Base-by-base conservation (phyloP, 2,888 invertebrate genomes). In the Nemurella pictetii region DNA sequence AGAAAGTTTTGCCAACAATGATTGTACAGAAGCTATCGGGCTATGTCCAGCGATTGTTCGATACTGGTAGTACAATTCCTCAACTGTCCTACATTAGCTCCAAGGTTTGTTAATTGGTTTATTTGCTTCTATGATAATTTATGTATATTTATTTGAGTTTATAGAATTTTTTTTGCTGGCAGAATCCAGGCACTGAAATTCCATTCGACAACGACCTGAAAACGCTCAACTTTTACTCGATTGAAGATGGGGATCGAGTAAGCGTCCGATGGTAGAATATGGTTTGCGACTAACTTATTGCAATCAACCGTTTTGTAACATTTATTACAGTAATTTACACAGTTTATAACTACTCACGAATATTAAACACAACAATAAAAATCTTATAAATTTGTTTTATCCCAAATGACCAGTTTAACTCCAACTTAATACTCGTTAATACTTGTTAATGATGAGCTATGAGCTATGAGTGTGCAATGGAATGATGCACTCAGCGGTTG, bases 161-260 rank as follows among this genome's bases (percentile, higher is more conserved):
- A 75, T 7, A 15, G 2, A 25, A 9, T 26, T 27, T 4, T 3
- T 26, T 74, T 27, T 73, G 84, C 81, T 89, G 90, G 82, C 88
- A 92, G 92, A 90, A 92, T 87, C 90, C 91, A n/a, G 93, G 94
- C 26, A 93, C 95, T 12, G 94, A 95, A 89, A 95, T 97, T 87
- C 91, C 92, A 85, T 90, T 98, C 87, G 96, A 97, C 87, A 97
- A 97, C 89, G 94, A 94, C 85, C 94, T 96, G 88, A 96, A 96
- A 90, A 95, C 96, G 88, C 91, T 98, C 75, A 94, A 94, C 82
- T 96, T 94, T 90, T 98, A 95, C 90, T 96, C 97, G 0, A 91
- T 98, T 74, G 95, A 96, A 91, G 94, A 95, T 88, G 96, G 95
- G 86, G 97, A 98, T 90, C 94, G 92, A 85, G 94, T 98, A 87